Conservation (phyloP, 2,113 vertebrate species). For the Ceyx margarethae region DNA sequence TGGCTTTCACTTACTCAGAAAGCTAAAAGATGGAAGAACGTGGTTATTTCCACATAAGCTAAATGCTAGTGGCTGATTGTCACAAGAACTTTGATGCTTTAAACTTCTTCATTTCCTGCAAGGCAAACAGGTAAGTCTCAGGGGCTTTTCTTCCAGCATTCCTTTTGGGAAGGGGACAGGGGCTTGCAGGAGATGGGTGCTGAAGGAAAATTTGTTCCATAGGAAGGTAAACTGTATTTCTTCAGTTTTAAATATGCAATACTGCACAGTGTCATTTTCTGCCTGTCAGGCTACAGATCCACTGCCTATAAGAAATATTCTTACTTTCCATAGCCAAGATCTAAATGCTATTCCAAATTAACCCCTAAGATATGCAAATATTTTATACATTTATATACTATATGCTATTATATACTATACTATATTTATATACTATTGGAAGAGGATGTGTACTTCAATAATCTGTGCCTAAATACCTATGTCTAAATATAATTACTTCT, state of each 20-base stretch:
- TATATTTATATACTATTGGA: not conserved
- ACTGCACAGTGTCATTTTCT: not conserved
- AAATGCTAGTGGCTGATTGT: not conserved
- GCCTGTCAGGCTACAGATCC: not conserved
- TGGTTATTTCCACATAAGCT: slow-evolving; percentile 39
- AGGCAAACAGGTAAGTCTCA: slow-evolving; percentile 36
- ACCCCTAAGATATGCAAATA: not conserved
- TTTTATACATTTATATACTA: not conserved
- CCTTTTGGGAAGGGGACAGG: not conserved
- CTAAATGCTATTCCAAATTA: not conserved
- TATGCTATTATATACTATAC: not conserved
- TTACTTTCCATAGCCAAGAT: not conserved
- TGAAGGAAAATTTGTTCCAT: not conserved
- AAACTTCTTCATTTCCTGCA: not conserved
- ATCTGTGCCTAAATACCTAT: not conserved
- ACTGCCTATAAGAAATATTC: not conserved
- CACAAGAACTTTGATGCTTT: not conserved
- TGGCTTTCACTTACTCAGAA: slow-evolving; percentile 27
- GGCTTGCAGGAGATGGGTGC: not conserved
- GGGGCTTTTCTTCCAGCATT: not conserved
- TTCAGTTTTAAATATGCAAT: not conserved
- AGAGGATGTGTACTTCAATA: not conserved
- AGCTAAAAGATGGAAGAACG: slow-evolving; percentile 38
- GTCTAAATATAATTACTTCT: not conserved
- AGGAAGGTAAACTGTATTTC: not conserved